Conservation (phyloP, 2,888 invertebrate genomes). For the Boloria euphrosyne region DNA sequence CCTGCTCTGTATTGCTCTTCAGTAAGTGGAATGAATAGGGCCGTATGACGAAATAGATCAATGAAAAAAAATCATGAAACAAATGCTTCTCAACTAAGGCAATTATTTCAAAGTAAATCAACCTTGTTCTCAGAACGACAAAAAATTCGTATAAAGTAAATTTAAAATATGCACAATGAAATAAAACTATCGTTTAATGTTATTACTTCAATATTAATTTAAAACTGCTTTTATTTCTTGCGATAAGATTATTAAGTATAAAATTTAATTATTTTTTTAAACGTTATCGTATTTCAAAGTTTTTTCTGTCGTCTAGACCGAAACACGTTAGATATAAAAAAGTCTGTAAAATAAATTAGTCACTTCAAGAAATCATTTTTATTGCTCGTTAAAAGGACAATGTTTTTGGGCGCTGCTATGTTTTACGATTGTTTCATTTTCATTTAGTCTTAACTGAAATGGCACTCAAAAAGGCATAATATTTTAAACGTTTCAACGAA, state of each 20-base stretch:
- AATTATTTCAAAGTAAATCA: background rate
- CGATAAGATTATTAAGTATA: background rate
- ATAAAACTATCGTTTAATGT: conserved; percentile 15
- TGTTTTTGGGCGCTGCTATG: conserved; percentile 7
- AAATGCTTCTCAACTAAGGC: background rate
- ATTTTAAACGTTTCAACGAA: background rate
- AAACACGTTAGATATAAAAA: conserved; percentile 18
- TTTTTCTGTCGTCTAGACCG: conserved; percentile 21
- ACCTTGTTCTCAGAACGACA: conserved; percentile 1
- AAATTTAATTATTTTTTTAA: conserved; percentile 15
- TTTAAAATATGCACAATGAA: conserved; percentile 11
- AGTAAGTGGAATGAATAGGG: conserved; percentile 34
- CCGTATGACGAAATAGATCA: conserved; percentile 22
- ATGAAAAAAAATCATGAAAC: conserved; percentile 17
- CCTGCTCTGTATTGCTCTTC: conserved; percentile 40
- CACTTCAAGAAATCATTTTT: conserved; percentile 11
- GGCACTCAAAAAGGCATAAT: background rate
- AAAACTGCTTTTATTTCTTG: conserved; percentile 9
- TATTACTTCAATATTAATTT: conserved; percentile 8
- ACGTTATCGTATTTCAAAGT: conserved; percentile 20
- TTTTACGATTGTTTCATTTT: conserved; percentile 13
- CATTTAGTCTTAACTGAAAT: conserved; percentile 2
- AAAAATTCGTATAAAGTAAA: conserved; percentile 7
- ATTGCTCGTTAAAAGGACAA: conserved; percentile 13
- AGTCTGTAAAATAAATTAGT: conserved; percentile 12